Evolutionary conservation across 2,888 invertebrate genomes (phyloP), one percentile per base, ranked within the genome.

Genomic region (Fragum whitleyi): DNA sequence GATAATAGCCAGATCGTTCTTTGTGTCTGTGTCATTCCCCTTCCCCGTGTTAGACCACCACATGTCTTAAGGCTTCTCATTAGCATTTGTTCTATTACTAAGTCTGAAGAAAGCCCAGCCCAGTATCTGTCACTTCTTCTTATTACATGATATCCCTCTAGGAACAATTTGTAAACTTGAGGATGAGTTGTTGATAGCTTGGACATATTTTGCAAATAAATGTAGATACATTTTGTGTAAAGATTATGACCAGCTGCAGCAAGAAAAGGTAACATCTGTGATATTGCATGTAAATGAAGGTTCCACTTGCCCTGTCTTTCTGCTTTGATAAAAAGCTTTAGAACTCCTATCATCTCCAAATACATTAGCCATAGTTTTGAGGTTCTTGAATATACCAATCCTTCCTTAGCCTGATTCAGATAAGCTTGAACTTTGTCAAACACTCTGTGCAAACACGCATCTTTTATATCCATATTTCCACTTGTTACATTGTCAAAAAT

Each of bases 111-210:
- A 14, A 28, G 28, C 7, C 61, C 61, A 26, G 84, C 85, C 89
- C 89, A 89, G 47, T 74, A 83, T 29, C 87, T 59, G 61, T 88
- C 57, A 21, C 19, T 57, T 57, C 57, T 57, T 23, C 57, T 57
- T 9, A 57, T 23, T 7, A 57, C 57, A 57, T 57, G 57, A 21
- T 57, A 21, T 9, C 57, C 39, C 14, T 61, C 26, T 29, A 6
- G 9, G 26, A 29, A 61, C 11, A 7, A 11, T 26, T 29, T 6
- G 57, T 57, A 57, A 57, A 57, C 9, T 16, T 19, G 19, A 16
- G 57, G 57, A 57, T 57, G 9, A 57, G 19, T 9, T 21, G 9
- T 57, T 23, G 19, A n/a, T 9, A 21, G 19, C n/a, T 57, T n/a
- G 7, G 57, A 9, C 57, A 57, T 57, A 21, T 57, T 57, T 23